phyloP scores from a whole-genome alignment of 2,888 invertebrate species.

The Adineta ricciae region DNA sequence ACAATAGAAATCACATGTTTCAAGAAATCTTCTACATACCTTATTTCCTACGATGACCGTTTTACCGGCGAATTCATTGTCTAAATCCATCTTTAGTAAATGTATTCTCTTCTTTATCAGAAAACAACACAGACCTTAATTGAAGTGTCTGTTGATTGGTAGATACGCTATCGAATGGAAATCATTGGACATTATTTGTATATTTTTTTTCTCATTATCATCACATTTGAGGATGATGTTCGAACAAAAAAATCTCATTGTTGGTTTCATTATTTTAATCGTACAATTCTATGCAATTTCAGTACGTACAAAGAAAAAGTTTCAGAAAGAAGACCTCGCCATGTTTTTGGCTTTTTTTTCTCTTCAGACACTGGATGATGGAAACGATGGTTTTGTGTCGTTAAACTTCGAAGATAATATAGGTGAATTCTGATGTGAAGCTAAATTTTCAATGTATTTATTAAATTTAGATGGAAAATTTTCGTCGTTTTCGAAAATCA shows the following conservation, averaged over 20 bases:
- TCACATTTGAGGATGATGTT: not conserved
- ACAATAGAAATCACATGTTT: not conserved
- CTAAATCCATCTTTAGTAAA: not conserved
- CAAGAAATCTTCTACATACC: no score
- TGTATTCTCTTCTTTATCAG: no score
- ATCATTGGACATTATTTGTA: not conserved
- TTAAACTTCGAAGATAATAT: not conserved
- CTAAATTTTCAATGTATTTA: no score
- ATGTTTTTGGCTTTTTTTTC: no score
- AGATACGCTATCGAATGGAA: not conserved
- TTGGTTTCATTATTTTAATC: not conserved
- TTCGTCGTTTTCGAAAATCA: not conserved
- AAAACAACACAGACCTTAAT: no score
- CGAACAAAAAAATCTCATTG: not conserved
- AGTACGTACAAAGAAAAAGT: not conserved
- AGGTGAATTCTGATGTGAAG: no score
- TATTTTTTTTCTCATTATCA: not conserved
- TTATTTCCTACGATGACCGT: constrained; percentile 15
- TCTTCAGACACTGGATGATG: not conserved
- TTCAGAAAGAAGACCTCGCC: no score
- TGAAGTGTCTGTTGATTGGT: not conserved
- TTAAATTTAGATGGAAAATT: not conserved
- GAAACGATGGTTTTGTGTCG: not conserved
- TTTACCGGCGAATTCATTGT: not conserved
- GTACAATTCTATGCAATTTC: not conserved